These are phyloP conservation scores for Abramis brama DNA, from an alignment of 2,113 vertebrate genomes.

Conservation along the genomic window DNA sequence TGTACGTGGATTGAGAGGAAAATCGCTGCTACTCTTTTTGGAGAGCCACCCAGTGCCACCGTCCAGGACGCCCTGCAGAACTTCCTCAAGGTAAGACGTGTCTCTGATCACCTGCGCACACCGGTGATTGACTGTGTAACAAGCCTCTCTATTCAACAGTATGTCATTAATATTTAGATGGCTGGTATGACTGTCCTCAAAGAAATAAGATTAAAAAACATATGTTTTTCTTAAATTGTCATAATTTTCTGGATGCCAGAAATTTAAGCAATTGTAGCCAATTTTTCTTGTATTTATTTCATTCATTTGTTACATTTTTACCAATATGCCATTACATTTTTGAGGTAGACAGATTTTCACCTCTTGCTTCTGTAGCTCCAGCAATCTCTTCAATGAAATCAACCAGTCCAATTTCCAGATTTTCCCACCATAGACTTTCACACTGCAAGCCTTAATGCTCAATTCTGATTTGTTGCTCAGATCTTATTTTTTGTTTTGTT, in stretches of 20 bases:
- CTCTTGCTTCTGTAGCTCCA: background rate
- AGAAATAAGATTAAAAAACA: background rate
- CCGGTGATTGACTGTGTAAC: background rate
- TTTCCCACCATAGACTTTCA: background rate
- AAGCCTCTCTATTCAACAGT: background rate
- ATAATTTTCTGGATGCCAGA: background rate
- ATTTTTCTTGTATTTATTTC: background rate
- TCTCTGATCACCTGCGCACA: background rate
- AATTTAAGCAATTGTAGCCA: background rate
- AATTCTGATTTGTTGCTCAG: no score
- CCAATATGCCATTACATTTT: background rate
- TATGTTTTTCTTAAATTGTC: no score
- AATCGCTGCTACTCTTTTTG: slow-evolving; percentile 90
- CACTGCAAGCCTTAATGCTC: background rate
- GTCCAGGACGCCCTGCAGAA: slow-evolving; percentile 86
- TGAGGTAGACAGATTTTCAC: background rate
- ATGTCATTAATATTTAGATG: background rate
- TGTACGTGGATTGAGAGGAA: slow-evolving; percentile 96
- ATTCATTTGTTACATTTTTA: background rate
- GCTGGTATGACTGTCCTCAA: background rate
- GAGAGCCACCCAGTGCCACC: slow-evolving; percentile 87
- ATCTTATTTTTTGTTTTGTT: no score
- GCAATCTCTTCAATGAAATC: background rate
- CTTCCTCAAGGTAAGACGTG: slow-evolving; percentile 85
- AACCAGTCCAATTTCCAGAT: background rate